Percentiles rank a stretch among this genome's conserved stretches.
These are phyloP conservation scores for Stercorarius parasiticus DNA, from an alignment of 2,113 vertebrate genomes.

Conservation along the genomic window DNA sequence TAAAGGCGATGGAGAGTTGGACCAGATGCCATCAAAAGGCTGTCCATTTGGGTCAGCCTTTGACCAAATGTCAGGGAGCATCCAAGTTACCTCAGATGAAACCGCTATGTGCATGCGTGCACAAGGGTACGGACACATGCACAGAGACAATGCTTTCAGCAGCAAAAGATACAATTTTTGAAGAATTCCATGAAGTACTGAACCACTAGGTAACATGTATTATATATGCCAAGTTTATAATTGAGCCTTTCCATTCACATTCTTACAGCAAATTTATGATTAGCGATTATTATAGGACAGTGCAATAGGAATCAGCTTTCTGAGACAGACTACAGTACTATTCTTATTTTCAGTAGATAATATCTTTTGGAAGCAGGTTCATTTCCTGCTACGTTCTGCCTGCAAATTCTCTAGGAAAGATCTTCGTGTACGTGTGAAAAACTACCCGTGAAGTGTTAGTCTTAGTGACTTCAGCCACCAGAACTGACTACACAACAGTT, in stretches of 20 bases:
- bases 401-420: neutral
- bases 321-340: neutral
- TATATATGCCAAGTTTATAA: neutral
- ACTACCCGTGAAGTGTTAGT: neutral
- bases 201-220: neutral
- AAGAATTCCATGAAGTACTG: neutral
- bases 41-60: neutral
- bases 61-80: neutral
- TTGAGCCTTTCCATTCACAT: neutral
- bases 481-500: neutral
- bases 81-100: neutral
- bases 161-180: neutral
- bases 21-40: neutral
- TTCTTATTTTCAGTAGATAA: neutral
- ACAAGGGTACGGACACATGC: neutral
- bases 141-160: neutral
- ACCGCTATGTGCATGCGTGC: accelerated
- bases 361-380: neutral
- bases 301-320: neutral
- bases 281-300: neutral
- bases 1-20: neutral
- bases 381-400: neutral
- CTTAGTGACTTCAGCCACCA: neutral
- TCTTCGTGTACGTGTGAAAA: neutral
- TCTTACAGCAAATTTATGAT: neutral